Evolutionary conservation across 2,888 invertebrate genomes (phyloP).

Genomic region (Seira ritae): DNA sequence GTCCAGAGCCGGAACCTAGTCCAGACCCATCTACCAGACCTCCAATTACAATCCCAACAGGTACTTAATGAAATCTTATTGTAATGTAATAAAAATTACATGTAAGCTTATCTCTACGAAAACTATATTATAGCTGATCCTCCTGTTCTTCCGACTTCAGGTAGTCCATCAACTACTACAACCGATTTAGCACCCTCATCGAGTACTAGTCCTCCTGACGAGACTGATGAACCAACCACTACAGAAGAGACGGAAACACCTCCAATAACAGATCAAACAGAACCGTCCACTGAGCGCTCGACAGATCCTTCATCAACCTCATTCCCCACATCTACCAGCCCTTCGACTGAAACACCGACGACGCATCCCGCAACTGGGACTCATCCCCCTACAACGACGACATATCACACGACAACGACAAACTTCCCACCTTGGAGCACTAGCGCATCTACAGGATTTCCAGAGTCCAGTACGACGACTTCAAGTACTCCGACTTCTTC

Average conservation of each 20-base stretch:
- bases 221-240: neutral
- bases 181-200: neutral
- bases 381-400: neutral
- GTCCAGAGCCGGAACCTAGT: conserved; percentile 17
- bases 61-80: no score
- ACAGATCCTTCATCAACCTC: neutral
- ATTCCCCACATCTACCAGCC: neutral
- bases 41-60: neutral
- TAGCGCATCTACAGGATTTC: no score
- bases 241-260: neutral
- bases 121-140: neutral
- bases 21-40: conserved; percentile 1
- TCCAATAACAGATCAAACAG: neutral
- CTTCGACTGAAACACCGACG: neutral
- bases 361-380: neutral
- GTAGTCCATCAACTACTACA: neutral
- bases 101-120: no score
- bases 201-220: neutral
- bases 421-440: neutral
- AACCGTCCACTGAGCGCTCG: neutral
- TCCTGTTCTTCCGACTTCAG: neutral
- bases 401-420: conserved; percentile 5
- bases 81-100: no score
- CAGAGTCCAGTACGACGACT: neutral
- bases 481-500: neutral